Percentiles rank a stretch among this genome's conserved stretches.
Evolutionary conservation across 2,888 invertebrate species (phyloP).

Genomic region (Eupithecia pulchellata): DNA sequence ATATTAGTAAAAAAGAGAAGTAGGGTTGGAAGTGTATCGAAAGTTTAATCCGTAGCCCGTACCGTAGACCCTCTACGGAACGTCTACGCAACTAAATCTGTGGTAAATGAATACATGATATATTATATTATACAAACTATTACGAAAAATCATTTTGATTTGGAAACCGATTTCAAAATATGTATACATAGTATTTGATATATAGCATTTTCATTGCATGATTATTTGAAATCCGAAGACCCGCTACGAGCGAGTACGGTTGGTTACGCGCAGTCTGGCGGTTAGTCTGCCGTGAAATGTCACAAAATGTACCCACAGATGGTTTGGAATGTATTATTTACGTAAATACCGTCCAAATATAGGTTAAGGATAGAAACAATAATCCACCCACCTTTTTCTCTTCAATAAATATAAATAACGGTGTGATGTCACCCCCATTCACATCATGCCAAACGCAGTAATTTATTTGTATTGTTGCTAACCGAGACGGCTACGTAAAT

Average conservation of each 20-base stretch:
- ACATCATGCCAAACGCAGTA: conserved; percentile 22
- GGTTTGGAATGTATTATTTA: not conserved
- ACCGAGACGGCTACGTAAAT: conserved; percentile 30
- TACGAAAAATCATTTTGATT: not conserved
- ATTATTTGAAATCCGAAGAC: conserved; percentile 11
- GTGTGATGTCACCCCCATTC: conserved; percentile 19
- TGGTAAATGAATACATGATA: too few relatives aligned
- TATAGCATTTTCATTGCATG: not conserved
- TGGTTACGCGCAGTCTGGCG: conserved; percentile 11
- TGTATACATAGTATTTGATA: not conserved
- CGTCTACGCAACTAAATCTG: not conserved
- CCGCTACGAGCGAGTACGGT: conserved; percentile 14
- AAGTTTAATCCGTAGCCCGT: not conserved
- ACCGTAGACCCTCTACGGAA: not conserved
- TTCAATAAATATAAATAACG: conserved; percentile 10
- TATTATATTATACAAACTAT: too few relatives aligned
- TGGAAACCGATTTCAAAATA: not conserved
- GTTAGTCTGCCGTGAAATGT: conserved; percentile 9
- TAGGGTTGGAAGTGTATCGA: not conserved
- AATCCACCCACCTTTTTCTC: not conserved
- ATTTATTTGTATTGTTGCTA: conserved; percentile 32
- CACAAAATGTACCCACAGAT: not conserved
- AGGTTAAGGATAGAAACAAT: conserved; percentile 1
- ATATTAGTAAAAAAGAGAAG: not conserved
- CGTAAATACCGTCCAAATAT: conserved; percentile 3